Evolutionary conservation across 2,113 vertebrate species (phyloP), one percentile per base, ranked within the genome.

Genomic region (Chrysochloris asiatica): DNA sequence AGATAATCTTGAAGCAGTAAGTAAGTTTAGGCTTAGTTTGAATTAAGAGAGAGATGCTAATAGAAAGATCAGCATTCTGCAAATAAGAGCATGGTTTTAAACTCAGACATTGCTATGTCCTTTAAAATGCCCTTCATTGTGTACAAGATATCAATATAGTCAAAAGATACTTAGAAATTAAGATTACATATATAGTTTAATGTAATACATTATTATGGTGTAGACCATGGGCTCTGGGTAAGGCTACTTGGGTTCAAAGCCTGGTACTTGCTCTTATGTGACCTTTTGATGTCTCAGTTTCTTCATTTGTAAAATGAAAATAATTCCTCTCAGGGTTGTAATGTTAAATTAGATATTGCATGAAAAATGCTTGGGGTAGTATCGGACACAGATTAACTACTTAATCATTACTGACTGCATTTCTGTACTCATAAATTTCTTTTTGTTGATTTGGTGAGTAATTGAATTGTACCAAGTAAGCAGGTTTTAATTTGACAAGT

Each of bases 131-230:
- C 75, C 75, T 75, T 30, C 77, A 4, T 50, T 93, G 26, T 50
- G 0, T 90, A 5, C 36, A 86, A 90, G 94, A 83, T 72, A 83
- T 36, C 33, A 88, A 1, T n/a, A 4, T 56, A 61, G 16, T 89
- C 30, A 89, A 65, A 78, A 81, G 28, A 65, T 61, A 92, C 10
- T 86, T 78, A 92, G 11, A 84, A 87, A 82, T 87, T 22, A 85
- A 82, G 78, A 86, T 75, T 33, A 85, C 43, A 26, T n/a, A 5
- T 67, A 67, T 88, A 59, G 22, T n/a, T 88, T 78, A 90, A 48
- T 73, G 30, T 47, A 92, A 65, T 50, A 73, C 78, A 43, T 59
- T 54, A 19, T 28, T 61, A 22, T 73, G 11, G 26, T 59, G 82
- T 69, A 71, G 72, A 47, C 43, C 24, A 45, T 54, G 24, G 36